Percentiles rank a stretch among this genome's conserved stretches.
phyloP scores from a whole-genome alignment of 2,888 invertebrate species.

The Apeira syringaria region DNA sequence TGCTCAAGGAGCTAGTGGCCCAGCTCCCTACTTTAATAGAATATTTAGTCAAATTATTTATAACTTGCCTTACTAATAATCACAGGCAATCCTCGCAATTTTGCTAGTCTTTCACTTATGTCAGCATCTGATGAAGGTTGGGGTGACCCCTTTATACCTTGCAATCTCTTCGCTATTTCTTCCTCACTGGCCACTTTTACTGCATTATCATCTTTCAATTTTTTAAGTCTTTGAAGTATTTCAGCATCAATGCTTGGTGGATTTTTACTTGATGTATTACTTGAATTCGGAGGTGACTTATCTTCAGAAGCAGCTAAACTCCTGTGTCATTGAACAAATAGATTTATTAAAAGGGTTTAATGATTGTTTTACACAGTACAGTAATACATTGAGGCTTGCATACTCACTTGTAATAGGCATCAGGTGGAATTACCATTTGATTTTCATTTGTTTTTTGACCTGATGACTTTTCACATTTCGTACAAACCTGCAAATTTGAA shows the following conservation, averaged over 20 bases:
- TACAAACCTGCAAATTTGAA: slow-evolving; percentile 65
- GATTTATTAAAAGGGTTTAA: too few relatives aligned
- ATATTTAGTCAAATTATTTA: too few relatives aligned
- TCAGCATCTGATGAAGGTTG: slow-evolving; percentile 85
- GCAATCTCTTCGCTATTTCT: slow-evolving; percentile 55
- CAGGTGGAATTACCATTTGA: slow-evolving; percentile 58
- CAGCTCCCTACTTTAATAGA: too few relatives aligned
- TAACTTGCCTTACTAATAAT: slow-evolving; percentile 12
- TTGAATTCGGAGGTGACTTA: slow-evolving; percentile 3
- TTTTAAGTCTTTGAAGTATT: slow-evolving; percentile 86
- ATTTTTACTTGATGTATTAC: slow-evolving; percentile 8
- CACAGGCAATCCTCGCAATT: slow-evolving; percentile 85
- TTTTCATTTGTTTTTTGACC: slow-evolving; percentile 24
- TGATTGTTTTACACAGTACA: too few relatives aligned
- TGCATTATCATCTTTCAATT: slow-evolving; percentile 83
- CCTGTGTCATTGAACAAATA: slow-evolving; percentile 13
- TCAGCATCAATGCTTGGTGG: slow-evolving; percentile 78
- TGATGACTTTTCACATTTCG: slow-evolving; percentile 54
- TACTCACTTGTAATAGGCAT: slow-evolving; percentile 83
- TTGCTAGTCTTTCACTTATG: slow-evolving; percentile 85
- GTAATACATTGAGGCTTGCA: too few relatives aligned
- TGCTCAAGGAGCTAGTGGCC: too few relatives aligned
- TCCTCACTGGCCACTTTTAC: slow-evolving; percentile 39
- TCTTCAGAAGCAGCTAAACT: slow-evolving; percentile 24
- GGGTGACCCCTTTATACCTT: slow-evolving; percentile 56